Base-by-base conservation (phyloP, 2,797 vertebrate species). In the Tragopan temminckii region DNA sequence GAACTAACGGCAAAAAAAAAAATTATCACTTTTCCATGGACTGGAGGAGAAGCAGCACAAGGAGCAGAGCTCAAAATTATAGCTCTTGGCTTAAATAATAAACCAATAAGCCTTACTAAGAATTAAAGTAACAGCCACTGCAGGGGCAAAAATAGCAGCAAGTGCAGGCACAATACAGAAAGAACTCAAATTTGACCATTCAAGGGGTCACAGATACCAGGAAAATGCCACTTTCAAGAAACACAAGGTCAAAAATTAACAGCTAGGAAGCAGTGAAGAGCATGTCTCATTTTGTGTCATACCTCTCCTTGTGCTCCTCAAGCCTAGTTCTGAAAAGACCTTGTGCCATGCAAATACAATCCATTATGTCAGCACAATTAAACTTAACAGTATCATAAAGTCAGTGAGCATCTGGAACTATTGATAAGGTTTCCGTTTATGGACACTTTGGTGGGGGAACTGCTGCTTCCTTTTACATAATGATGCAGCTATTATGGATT, bases 341-440 rank as follows among this genome's bases (percentile, higher is more conserved):
- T 74, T 42, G 63, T 29, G 68, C 78, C 66, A 67, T 50, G 52
- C 48, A 89, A 83, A 91, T 24, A 84, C 24, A 78, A 80, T 21
- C 70, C 68, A 40, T 86, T 93, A 9, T 75, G 63, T 68, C 88
- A 78, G 64, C 13, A 0, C 68, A 88, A 75, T 93, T 94, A 90
- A 94, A 90, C 76, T 90, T 72, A 89, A 95, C 17, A 2, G 80
- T 81, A 71, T 33, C 90, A 84, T 92, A 94, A 96, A 93, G 82
- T 29, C 86, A 93, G 61, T 23, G 45, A 89, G 81, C 91, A 95
- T 77, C 86, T 96, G 84, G 76, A 95, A 82, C 40, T 84, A 92
- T 83, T 81, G 95, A 90, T 96, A 91, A 86, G 78, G 55, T 86
- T 88, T 91, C 89, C 19, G 66, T 93, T 95, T 93, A 94, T 83